A percentile compares a stretch with the other conserved stretches of the same genome.
phyloP scores from a whole-genome alignment of 1,140 invertebrate genomes.

The Gryon sp. region DNA sequence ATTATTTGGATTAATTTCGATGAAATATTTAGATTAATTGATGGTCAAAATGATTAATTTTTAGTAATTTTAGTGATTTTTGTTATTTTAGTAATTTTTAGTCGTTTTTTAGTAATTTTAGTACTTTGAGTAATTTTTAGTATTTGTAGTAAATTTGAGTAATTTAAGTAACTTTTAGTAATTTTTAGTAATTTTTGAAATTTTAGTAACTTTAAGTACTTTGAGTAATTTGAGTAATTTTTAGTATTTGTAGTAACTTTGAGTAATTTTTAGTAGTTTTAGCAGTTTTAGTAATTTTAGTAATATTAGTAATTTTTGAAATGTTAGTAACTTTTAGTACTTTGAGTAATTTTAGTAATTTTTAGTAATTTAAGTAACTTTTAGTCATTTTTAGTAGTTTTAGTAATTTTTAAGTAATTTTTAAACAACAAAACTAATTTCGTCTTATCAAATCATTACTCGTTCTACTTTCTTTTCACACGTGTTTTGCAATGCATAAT shows the following conservation, averaged over 20 bases:
- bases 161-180: background rate
- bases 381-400: background rate
- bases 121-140: background rate
- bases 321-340: background rate
- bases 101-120: background rate
- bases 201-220: background rate
- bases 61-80: background rate
- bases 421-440: no score
- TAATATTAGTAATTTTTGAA: no score
- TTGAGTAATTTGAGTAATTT: background rate
- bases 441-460: constrained; percentile 2
- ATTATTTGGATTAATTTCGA: background rate
- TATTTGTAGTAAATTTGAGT: background rate
- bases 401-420: background rate
- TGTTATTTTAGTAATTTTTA: no score
- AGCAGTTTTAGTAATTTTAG: no score
- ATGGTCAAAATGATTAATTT: no score
- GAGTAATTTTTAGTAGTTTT: background rate
- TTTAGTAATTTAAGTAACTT: background rate
- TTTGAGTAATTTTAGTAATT: background rate
- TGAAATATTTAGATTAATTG: no score
- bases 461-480: constrained; percentile 27
- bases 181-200: no score
- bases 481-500: constrained; percentile 35
- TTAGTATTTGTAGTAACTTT: no score